A percentile compares a stretch with the other conserved stretches of the same genome.
phyloP scores from a whole-genome alignment of 2,113 vertebrate species.

The Gymnarchus niloticus region DNA sequence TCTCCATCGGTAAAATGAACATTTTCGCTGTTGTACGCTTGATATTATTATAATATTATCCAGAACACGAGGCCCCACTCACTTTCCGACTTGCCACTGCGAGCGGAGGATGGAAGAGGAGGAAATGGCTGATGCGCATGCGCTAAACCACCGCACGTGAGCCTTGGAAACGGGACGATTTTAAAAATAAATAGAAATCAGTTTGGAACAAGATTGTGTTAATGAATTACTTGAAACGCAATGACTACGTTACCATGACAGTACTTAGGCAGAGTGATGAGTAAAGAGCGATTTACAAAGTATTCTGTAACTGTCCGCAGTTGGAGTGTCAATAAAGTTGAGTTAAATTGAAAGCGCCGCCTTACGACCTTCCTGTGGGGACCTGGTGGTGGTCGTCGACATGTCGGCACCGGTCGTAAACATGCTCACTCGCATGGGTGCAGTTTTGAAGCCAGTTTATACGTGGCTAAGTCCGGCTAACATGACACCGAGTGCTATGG shows the following conservation, averaged over 20 bases:
- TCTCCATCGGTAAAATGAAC: background rate
- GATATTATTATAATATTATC: background rate
- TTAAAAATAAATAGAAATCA: too few species aligned
- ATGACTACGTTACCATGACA: background rate
- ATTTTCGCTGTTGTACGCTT: background rate
- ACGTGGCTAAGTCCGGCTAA: background rate
- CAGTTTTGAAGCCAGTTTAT: background rate
- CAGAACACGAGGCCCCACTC: constrained; percentile 16
- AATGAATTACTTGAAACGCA: background rate
- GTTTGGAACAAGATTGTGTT: background rate
- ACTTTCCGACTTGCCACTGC: background rate
- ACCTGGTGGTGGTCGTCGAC: background rate
- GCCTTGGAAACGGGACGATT: background rate
- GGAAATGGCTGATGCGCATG: background rate
- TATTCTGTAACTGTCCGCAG: background rate
- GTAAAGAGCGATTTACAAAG: background rate
- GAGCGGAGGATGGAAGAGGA: constrained; percentile 15
- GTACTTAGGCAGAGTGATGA: background rate
- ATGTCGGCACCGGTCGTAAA: constrained; percentile 46
- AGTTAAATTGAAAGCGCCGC: background rate
- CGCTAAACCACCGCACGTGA: background rate
- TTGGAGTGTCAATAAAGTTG: constrained; percentile 17
- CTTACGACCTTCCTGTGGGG: background rate
- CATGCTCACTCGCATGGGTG: constrained; percentile 4
- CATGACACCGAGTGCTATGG: background rate